phyloP scores from a whole-genome alignment of 2,113 vertebrate species.

The Notarius lentiginosus region DNA sequence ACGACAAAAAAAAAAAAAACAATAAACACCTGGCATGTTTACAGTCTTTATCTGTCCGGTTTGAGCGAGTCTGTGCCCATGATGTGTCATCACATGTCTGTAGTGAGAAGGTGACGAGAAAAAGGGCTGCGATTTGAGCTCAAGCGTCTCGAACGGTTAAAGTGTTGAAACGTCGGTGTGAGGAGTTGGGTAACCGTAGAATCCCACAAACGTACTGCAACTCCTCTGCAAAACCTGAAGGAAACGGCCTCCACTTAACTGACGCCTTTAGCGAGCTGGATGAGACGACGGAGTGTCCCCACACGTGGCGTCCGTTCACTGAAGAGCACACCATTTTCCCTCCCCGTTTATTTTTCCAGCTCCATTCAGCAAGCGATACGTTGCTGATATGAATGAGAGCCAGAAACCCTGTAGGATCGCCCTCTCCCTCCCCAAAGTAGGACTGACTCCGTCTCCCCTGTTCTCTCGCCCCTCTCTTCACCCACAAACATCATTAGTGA shows the following conservation, averaged over 20 bases:
- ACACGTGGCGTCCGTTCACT: constrained; percentile 5
- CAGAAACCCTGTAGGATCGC: neutral
- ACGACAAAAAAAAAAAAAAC: too few species aligned
- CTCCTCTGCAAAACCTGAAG: constrained; percentile 16
- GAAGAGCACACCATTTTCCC: neutral
- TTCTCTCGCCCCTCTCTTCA: constrained; percentile 6
- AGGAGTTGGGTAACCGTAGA: neutral
- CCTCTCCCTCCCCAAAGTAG: neutral
- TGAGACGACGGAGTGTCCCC: neutral
- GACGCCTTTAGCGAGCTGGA: constrained; percentile 1
- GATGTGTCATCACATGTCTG: neutral
- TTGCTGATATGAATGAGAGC: constrained; percentile 32
- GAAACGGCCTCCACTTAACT: neutral
- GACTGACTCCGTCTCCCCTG: neutral
- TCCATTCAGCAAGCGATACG: constrained; percentile 28
- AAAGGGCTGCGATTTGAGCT: neutral
- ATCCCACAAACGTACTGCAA: neutral
- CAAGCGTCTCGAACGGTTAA: neutral
- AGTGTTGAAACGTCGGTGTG: neutral
- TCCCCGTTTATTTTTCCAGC: neutral
- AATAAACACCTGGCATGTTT: too few species aligned
- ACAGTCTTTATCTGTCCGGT: too few species aligned
- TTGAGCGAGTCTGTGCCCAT: too few species aligned
- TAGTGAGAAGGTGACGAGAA: neutral
- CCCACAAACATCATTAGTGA: constrained; percentile 42